Percentiles rank a stretch among this genome's conserved stretches.
These are phyloP conservation scores for Notodonta ziczac DNA, from an alignment of 2,888 invertebrate species.

Conservation along the genomic window DNA sequence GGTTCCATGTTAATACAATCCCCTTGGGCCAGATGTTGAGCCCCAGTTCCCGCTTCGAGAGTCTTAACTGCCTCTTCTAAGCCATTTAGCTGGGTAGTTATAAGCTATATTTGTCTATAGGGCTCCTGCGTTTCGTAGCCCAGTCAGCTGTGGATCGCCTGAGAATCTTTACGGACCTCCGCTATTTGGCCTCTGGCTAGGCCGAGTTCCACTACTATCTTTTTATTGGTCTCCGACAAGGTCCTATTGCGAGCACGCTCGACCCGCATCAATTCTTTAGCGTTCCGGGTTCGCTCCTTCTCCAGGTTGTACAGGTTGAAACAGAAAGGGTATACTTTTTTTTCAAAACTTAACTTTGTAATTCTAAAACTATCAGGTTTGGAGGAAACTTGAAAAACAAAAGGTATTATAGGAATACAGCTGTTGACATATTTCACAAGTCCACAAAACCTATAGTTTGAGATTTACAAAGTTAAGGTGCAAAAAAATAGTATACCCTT, in stretches of 20 bases:
- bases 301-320: no score
- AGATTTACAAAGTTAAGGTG: no score
- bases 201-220: background rate
- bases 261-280: slow-evolving; percentile 12
- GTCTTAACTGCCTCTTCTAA: background rate
- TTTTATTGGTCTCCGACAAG: background rate
- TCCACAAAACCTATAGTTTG: no score
- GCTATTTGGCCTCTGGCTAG: slow-evolving; percentile 1
- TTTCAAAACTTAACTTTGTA: no score
- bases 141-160: slow-evolving; percentile 12
- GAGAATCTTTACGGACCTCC: slow-evolving; percentile 3
- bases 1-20: background rate
- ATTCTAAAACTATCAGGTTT: no score
- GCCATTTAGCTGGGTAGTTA: background rate
- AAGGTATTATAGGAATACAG: no score
- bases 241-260: slow-evolving; percentile 17
- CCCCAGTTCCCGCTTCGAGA: background rate
- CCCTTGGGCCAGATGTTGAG: background rate
- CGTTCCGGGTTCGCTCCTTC: slow-evolving; percentile 21
- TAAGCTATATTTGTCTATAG: background rate
- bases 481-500: no score
- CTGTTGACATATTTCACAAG: no score
- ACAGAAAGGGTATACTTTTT: no score
- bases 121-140: slow-evolving; percentile 13
- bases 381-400: no score